Evolutionary conservation across 2,888 invertebrate species (phyloP), one percentile per base, ranked within the genome.

Genomic region (Leptopilina syphax): DNA sequence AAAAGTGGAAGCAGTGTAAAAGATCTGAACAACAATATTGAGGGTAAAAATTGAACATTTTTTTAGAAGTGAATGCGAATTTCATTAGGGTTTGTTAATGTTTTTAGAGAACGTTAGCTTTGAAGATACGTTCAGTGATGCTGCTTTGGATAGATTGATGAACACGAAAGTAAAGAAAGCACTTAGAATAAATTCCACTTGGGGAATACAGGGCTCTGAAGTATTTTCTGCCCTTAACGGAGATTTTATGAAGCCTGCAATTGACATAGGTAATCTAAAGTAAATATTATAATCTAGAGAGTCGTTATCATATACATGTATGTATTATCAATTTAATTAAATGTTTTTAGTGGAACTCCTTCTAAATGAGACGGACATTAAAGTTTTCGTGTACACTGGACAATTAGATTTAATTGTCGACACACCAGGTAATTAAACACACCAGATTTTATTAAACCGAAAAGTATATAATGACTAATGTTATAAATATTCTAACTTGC

Each of bases 391-490:
- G 24, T 95, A 96, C 88, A 96, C 95, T 84, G 97, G 96, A 50
- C 97, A 97, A 87, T 93, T 97, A 82, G 97, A 98, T 91, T 93
- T 97, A 24, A 97, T 97, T 87, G 96, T 96, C 82, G 95, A 96
- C 86, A 96, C 97, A 50, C 60, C 60, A 60, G 60, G 60, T 60
- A 60, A 18, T 3, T 0, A 18, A 18, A 18, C 18, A 18, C 18
- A 18, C 18, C 18, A 60, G 1, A n/a, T 60, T 60, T 60, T 1
- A 12, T 60, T 60, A 60, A 1, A n/a, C n/a, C 0, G 10, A 12
- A 50, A 50, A 12, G 9, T 50, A 50, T 1, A 8, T 50, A 50
- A 12, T 3, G 10, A 50, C 9, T 50, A 50, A 2, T 50, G 3
- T 12, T 50, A 50, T 10, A 10, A 50, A 50, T 50, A 9, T 3